Conservation (phyloP, 2,113 vertebrate species). For the Heterocephalus glaber region DNA sequence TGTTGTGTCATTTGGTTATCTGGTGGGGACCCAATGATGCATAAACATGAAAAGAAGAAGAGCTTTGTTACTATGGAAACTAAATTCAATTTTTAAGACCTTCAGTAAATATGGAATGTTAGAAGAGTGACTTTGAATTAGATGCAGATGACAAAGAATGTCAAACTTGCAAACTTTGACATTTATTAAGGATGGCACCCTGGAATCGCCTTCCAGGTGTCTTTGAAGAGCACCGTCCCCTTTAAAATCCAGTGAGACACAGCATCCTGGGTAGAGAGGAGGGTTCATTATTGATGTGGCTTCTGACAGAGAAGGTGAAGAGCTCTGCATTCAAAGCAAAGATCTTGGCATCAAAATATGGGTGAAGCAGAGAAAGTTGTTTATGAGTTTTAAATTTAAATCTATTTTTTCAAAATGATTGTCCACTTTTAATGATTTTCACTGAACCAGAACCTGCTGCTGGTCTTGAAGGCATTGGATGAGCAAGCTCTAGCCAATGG, state of each 20-base stretch:
- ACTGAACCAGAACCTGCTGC: neutral
- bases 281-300: neutral
- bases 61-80: neutral
- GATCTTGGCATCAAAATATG: neutral
- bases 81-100: constrained; percentile 22
- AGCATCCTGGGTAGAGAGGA: neutral
- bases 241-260: neutral
- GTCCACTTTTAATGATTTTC: neutral
- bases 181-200: neutral
- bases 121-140: neutral
- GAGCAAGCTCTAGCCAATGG: neutral
- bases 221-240: neutral
- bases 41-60: neutral
- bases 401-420: neutral
- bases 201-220: neutral
- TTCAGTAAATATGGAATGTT: neutral
- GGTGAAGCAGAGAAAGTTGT: neutral
- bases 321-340: neutral
- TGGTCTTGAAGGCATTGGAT: neutral
- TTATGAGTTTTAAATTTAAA: constrained; percentile 35
- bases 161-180: neutral
- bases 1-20: neutral
- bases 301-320: neutral
- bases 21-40: neutral
- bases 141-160: neutral